Evolutionary conservation across 2,888 invertebrate species (phyloP).

Genomic region (Epistrophe grossulariae): DNA sequence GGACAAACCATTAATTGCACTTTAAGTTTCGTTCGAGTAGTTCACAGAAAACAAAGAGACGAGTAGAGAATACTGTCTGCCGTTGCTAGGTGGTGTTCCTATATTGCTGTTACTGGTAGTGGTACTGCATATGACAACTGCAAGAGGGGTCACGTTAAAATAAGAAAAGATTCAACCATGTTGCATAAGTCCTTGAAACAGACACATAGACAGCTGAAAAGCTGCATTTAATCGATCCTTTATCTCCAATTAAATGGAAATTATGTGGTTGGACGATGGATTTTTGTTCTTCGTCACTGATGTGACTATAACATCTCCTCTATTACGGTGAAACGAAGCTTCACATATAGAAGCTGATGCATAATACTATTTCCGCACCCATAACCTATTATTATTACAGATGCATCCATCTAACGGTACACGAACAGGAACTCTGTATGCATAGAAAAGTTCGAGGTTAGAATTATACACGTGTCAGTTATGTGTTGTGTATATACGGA

Average conservation of each 20-base stretch:
- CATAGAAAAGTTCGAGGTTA: neutral
- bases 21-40: slow-evolving; percentile 20
- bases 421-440: neutral
- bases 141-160: neutral
- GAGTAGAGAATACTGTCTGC: neutral
- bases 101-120: neutral
- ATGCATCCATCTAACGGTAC: neutral
- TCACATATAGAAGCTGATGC: neutral
- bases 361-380: slow-evolving; percentile 18
- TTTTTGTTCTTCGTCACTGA: neutral
- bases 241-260: slow-evolving; percentile 56
- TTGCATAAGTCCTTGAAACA: slow-evolving; percentile 11
- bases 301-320: neutral
- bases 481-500: slow-evolving; percentile 7
- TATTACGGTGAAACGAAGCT: slow-evolving; percentile 1
- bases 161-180: slow-evolving; percentile 20
- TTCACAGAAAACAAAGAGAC: slow-evolving; percentile 16
- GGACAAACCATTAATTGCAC: slow-evolving; percentile 25
- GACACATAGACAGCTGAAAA: slow-evolving; percentile 34
- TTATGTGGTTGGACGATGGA: slow-evolving; percentile 38
- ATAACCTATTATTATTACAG: slow-evolving; percentile 24
- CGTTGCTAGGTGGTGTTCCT: neutral
- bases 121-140: slow-evolving; percentile 13
- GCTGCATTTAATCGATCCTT: slow-evolving; percentile 61
- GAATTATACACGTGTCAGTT: slow-evolving; percentile 12